Evolutionary conservation across 2,797 vertebrate genomes (phyloP), one percentile per base, ranked within the genome.

Genomic region (Myripristis jacobus): DNA sequence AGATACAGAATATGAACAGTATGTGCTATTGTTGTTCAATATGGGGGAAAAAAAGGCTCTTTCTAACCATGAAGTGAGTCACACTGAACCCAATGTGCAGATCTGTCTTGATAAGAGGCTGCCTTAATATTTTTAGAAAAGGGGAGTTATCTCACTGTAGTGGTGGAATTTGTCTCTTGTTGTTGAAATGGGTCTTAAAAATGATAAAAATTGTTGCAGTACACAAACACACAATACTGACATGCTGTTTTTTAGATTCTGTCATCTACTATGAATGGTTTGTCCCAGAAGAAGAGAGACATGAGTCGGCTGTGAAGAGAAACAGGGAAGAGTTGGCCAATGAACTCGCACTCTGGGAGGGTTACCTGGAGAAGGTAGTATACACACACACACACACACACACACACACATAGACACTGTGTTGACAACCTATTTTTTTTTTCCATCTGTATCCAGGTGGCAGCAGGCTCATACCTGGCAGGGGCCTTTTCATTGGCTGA

Each of bases 281-380:
- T 16, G 61, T 93, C 43, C 92, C 93, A 38, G 88, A 93, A 69
- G 90, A 2, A 9, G 93, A 94, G 83, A 80, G 85, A 34, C 91
- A 85, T 21, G 92, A 92, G 34, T 92, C 89, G 0, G 88, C 91
- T 21, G 4, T 91, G 34, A 89, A 75, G 71, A 89, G 91, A 59
- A 88, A 93, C 87, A 86, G 6, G 19, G 88, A 93, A 34, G 66
- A 75, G 25, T 75, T 93, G 61, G 21, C 1, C 12, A 12, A 80
- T 43, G 93, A 94, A 6, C 62, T 94, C 11, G 67, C 79, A n/a
- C 88, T 93, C 0, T 94, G 93, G 92, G 93, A 94, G 27, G 87
- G 90, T 38, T 92, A 93, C 84, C 75, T 93, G 58, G 57, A 89
- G 75, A 91, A 92, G 88, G 92, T 94, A 66, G 55, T 0, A 16